Evolutionary conservation across 2,888 invertebrate genomes (phyloP), one percentile per base, ranked within the genome.

Genomic region (Rhagophthalmus giganteus): DNA sequence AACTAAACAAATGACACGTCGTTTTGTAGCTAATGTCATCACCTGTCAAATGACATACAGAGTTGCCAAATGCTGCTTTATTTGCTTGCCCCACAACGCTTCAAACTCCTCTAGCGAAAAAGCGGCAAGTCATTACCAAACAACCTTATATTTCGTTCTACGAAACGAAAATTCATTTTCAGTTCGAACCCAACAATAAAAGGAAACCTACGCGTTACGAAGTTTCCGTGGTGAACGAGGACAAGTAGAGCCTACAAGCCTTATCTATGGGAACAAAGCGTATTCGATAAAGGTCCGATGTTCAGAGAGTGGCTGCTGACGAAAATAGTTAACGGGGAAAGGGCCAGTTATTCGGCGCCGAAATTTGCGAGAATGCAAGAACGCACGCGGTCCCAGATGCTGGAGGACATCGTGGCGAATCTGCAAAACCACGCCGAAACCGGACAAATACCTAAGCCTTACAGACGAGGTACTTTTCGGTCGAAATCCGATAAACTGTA

Each of bases 221-320:
- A 77, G 90, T 94, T 38, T 91, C 92, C 0, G 94, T 94, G 27
- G 94, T 94, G 42, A 94, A 94, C 11, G 80, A 94, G 56, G 94
- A 94, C 73, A 94, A 94, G 79, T 94, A 93, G 94, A 28, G 94
- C 94, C 60, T 94, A 94, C 79, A 94, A 94, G 74, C 94, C 94
- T 25, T 94, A 94, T 77, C 81, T 94, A 39, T 94, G 94, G 94
- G 94, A 94, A 74, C 93, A 94, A 76, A 92, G 90, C 63, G 88
- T 91, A 48, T 94, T 94, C 72, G 91, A 93, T 73, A 94, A 94
- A 80, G 94, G 93, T 15, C 86, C 93, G 12, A 93, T 94, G 92
- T 94, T 94, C 77, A 84, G 94, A 32, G 94, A 94, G 76, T 94
- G 94, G 94, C 79, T 94, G 44, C 78, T 94, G 32, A 94, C 94